These are phyloP conservation scores for Xanthorhoe designata DNA, from an alignment of 2,888 invertebrate genomes.

Conservation along the genomic window DNA sequence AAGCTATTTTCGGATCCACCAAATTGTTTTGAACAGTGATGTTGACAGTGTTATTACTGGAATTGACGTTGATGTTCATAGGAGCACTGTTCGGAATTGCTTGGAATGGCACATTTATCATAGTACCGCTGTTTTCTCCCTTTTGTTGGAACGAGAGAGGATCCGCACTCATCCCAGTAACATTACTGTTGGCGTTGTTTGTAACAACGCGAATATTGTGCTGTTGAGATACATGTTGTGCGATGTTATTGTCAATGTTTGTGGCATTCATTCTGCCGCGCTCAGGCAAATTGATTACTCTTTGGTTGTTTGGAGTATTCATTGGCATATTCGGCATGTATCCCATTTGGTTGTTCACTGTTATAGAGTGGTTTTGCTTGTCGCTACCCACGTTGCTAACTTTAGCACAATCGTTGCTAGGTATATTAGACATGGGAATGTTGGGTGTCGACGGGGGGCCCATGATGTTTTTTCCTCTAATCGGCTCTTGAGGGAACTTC, in stretches of 20 bases:
- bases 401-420: conserved; percentile 76
- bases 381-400: conserved; percentile 71
- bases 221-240: conserved; percentile 76
- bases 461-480: conserved; percentile 78
- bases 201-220: conserved; percentile 81
- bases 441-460: conserved; percentile 65
- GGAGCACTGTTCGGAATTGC: conserved; percentile 82
- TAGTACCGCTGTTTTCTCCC: conserved; percentile 72
- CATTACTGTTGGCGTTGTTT: conserved; percentile 69
- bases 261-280: conserved; percentile 71
- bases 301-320: conserved; percentile 73
- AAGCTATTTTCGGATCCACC: conserved; percentile 80
- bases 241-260: conserved; percentile 70
- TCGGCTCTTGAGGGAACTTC: conserved; percentile 71
- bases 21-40: conserved; percentile 82
- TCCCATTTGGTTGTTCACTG: conserved; percentile 77
- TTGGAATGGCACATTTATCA: conserved; percentile 83
- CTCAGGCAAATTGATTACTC: conserved; percentile 80
- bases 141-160: conserved; percentile 77
- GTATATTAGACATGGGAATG: conserved; percentile 63
- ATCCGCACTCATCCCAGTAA: conserved; percentile 65
- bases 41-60: conserved; percentile 81
- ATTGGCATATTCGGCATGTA: conserved; percentile 81
- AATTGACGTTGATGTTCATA: conserved; percentile 82
- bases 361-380: conserved; percentile 74